Percentiles rank a stretch among this genome's conserved stretches.
phyloP scores from a whole-genome alignment of 2,797 vertebrate genomes.

The Pelodytes ibericus region DNA sequence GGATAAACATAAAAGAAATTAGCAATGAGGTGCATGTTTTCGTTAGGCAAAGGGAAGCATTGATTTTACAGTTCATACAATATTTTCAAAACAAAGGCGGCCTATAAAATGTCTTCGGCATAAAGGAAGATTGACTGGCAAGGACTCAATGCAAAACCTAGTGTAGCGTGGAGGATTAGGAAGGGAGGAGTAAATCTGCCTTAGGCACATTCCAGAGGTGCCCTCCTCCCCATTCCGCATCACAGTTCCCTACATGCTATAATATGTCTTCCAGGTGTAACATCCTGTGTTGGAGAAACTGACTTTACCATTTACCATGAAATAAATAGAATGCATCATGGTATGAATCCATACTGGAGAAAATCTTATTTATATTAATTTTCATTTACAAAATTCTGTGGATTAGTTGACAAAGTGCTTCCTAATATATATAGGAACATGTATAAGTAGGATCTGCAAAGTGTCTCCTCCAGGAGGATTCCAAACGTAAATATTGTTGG shows the following conservation, averaged over 20 bases:
- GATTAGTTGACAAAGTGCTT: no score
- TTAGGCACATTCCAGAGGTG: slow-evolving; percentile 44
- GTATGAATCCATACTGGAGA: no score
- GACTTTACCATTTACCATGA: slow-evolving; percentile 6
- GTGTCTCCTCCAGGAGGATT: no score
- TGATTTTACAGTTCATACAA: background rate
- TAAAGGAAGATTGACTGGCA: background rate
- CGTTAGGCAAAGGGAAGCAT: background rate
- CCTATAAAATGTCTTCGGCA: slow-evolving; percentile 25
- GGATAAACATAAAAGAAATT: slow-evolving; percentile 29
- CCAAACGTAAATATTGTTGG: no score
- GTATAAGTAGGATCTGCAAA: no score
- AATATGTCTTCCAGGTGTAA: slow-evolving; percentile 30
- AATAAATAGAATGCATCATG: no score
- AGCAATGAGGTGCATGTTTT: background rate
- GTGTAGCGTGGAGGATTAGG: slow-evolving; percentile 42
- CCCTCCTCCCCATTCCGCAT: slow-evolving; percentile 44
- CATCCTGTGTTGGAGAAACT: background rate
- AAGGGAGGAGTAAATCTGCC: slow-evolving; percentile 45
- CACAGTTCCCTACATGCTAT: slow-evolving; percentile 20
- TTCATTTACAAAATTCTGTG: no score
- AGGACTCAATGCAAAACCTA: slow-evolving; percentile 3
- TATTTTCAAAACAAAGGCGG: background rate
- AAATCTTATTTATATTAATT: no score
- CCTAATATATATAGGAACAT: no score